These are phyloP conservation scores for Mesorhabditis spiculigera DNA, from an alignment of 2,888 invertebrate species.

Conservation along the genomic window DNA sequence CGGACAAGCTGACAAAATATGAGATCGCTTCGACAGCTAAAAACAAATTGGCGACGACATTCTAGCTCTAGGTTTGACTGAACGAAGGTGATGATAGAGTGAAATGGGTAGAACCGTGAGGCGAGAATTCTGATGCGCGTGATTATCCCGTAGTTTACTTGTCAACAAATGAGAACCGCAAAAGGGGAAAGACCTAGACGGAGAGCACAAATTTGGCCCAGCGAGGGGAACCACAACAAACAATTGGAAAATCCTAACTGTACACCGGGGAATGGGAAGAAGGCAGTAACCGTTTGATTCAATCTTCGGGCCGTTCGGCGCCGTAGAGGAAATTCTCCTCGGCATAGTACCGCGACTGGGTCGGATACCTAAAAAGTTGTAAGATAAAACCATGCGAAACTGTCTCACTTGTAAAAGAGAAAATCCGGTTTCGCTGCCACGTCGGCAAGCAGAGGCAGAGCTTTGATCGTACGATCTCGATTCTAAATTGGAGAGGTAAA, in stretches of 20 bases:
- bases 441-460: conserved; percentile 42
- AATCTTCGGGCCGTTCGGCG: conserved; percentile 15
- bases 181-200: no score
- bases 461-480: conserved; percentile 28
- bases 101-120: no score
- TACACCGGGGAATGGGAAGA: neutral
- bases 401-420: conserved; percentile 33
- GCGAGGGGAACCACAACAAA: neutral
- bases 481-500: conserved; percentile 17
- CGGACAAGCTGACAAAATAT: no score
- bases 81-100: no score
- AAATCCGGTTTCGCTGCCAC: conserved; percentile 39
- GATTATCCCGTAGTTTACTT: no score
- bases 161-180: no score
- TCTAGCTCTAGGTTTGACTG: no score
- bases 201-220: no score
- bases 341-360: conserved; percentile 34
- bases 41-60: no score
- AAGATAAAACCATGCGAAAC: conserved; percentile 3
- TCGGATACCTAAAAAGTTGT: conserved; percentile 29
- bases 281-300: neutral
- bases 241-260: conserved; percentile 4
- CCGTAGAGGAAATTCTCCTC: conserved; percentile 36
- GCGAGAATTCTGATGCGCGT: no score
- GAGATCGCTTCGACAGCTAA: no score